A percentile compares a stretch with the other conserved stretches of the same genome.
These are phyloP conservation scores for Ctenopoma kingsleyae DNA, from an alignment of 2,797 vertebrate species.

Conservation along the genomic window DNA sequence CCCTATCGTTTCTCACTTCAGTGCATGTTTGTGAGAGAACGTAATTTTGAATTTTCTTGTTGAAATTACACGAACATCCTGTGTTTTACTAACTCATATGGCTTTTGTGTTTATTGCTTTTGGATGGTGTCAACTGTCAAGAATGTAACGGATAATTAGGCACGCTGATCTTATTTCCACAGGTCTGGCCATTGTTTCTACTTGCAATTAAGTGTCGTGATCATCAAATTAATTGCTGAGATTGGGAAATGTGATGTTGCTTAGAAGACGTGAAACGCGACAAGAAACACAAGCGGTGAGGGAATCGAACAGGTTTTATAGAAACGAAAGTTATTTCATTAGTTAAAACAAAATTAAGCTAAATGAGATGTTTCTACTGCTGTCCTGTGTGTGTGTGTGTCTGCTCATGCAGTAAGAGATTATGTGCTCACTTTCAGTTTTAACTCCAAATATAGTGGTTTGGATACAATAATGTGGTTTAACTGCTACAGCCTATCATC, in stretches of 20 bases:
- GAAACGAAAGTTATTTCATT: no score
- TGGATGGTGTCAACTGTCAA: no score
- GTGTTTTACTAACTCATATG: no score
- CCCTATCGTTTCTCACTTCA: slow-evolving; percentile 3
- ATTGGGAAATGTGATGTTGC: not conserved
- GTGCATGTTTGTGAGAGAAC: slow-evolving; percentile 4
- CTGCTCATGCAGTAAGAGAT: not conserved
- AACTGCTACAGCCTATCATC: no score
- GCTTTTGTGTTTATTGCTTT: not conserved
- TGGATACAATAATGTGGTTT: not conserved
- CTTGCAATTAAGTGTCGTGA: not conserved
- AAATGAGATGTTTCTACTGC: no score
- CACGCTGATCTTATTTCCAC: not conserved
- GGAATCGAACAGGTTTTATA: not conserved
- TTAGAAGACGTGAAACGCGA: not conserved
- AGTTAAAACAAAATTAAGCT: not conserved
- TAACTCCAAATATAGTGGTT: not conserved
- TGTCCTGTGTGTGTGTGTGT: not conserved
- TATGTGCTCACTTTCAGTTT: not conserved
- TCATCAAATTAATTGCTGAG: not conserved
- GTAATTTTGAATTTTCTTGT: slow-evolving; percentile 11
- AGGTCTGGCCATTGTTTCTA: not conserved
- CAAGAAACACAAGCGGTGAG: not conserved
- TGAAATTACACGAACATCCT: not conserved
- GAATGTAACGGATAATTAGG: not conserved